A percentile compares a stretch with the other conserved stretches of the same genome.
phyloP scores from a whole-genome alignment of 64 coral and sea anemone species.

The Catalaphyllia jardinei region DNA sequence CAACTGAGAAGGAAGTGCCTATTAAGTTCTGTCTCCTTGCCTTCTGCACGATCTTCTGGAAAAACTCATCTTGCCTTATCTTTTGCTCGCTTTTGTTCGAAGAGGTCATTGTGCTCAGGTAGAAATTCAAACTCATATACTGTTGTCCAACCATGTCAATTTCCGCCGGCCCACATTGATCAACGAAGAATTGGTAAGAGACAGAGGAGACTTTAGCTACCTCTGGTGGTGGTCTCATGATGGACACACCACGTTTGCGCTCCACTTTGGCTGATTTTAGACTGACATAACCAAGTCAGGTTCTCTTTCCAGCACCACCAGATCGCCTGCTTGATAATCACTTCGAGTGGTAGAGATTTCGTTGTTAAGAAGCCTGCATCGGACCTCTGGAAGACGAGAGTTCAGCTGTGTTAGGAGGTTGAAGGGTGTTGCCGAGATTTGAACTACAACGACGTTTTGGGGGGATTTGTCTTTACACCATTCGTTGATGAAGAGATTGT shows the following conservation, averaged over 20 bases:
- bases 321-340: background rate
- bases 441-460: conserved; percentile 42
- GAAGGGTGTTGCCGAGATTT: conserved; percentile 59
- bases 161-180: conserved; percentile 16
- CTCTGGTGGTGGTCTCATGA: conserved; percentile 1
- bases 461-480: conserved; percentile 3
- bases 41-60: conserved; percentile 19
- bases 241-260: background rate
- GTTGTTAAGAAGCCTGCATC: conserved; percentile 13
- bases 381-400: conserved; percentile 39
- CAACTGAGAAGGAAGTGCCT: background rate
- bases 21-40: conserved; percentile 4
- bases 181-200: conserved; percentile 44
- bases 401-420: conserved; percentile 52
- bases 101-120: conserved; percentile 42
- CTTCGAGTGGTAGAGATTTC: background rate
- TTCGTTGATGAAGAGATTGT: conserved; percentile 49
- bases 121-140: conserved; percentile 57
- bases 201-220: conserved; percentile 3
- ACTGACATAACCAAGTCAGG: background rate
- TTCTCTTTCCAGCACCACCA: background rate
- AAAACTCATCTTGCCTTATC: conserved; percentile 21
- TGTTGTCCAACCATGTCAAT: background rate
- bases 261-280: conserved; percentile 12
- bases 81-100: conserved; percentile 12